A percentile compares a stretch with the other conserved stretches of the same genome.
These are phyloP conservation scores for Pristiophorus japonicus DNA, from an alignment of 2,113 vertebrate species.

Conservation along the genomic window DNA sequence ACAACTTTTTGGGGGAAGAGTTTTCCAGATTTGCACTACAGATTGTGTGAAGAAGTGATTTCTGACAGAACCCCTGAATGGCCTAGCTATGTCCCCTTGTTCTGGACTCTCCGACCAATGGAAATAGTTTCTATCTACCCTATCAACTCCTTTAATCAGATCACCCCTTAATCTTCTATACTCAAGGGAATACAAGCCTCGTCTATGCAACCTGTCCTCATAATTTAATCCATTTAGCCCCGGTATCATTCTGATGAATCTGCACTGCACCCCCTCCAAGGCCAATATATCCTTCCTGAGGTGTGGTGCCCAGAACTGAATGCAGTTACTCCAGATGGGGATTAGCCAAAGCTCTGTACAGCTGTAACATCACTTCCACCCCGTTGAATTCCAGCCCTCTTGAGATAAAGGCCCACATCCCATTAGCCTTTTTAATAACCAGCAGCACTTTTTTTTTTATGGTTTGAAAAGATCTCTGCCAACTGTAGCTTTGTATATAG, in stretches of 20 bases:
- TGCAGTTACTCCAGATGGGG: neutral
- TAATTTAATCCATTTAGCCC: neutral
- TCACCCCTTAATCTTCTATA: neutral
- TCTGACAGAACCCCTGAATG: neutral
- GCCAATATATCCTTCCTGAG: neutral
- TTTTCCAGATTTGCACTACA: neutral
- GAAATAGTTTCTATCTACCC: neutral
- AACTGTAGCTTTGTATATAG: neutral
- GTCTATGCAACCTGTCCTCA: neutral
- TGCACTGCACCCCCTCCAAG: neutral
- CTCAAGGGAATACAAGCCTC: neutral
- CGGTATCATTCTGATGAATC: neutral
- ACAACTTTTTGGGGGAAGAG: no score
- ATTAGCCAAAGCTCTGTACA: no score
- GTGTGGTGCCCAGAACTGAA: neutral
- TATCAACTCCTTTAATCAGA: neutral
- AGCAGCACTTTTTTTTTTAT: neutral
- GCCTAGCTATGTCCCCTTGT: neutral
- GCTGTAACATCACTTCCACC: neutral
- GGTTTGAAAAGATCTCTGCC: neutral
- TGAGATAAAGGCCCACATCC: neutral
- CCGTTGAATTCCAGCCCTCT: no score
- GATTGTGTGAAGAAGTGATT: no score
- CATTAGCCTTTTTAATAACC: neutral
- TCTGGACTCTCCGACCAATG: neutral